These are phyloP conservation scores for Chaenocephalus aceratus DNA, from an alignment of 2,113 vertebrate species.

Conservation along the genomic window DNA sequence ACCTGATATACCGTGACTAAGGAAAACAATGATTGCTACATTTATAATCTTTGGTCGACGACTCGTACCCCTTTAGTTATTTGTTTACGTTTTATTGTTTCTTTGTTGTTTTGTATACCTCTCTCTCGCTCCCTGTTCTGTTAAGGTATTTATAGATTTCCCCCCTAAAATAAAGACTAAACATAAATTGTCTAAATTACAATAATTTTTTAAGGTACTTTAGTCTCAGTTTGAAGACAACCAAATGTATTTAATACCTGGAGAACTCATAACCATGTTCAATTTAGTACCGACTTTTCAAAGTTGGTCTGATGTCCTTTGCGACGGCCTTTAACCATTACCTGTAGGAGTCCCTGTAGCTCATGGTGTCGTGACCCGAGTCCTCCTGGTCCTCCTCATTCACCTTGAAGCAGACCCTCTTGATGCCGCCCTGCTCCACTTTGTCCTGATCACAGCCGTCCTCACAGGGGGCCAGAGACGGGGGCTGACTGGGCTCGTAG, in stretches of 20 bases:
- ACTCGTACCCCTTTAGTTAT: too few relatives aligned
- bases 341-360: constrained; percentile 99
- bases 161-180: neutral
- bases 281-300: neutral
- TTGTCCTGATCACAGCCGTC: constrained; percentile 92
- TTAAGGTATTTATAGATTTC: too few relatives aligned
- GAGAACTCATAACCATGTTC: neutral
- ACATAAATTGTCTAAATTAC: neutral
- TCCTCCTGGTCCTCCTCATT: constrained; percentile 98
- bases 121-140: too few relatives aligned
- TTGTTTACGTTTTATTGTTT: too few relatives aligned
- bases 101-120: too few relatives aligned
- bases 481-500: constrained; percentile 83
- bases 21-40: too few relatives aligned
- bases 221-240: neutral
- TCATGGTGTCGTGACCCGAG: constrained; percentile 98
- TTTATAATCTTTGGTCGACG: too few relatives aligned
- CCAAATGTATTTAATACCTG: neutral
- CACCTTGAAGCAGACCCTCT: constrained; percentile 98
- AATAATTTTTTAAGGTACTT: neutral
- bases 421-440: constrained; percentile 89
- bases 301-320: neutral
- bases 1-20: too few relatives aligned
- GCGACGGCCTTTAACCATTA: constrained; percentile 47
- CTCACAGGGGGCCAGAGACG: constrained; percentile 82